A percentile compares a stretch with the other conserved stretches of the same genome.
phyloP scores from a whole-genome alignment of 2,888 invertebrate genomes.

The Acrobasis repandana region DNA sequence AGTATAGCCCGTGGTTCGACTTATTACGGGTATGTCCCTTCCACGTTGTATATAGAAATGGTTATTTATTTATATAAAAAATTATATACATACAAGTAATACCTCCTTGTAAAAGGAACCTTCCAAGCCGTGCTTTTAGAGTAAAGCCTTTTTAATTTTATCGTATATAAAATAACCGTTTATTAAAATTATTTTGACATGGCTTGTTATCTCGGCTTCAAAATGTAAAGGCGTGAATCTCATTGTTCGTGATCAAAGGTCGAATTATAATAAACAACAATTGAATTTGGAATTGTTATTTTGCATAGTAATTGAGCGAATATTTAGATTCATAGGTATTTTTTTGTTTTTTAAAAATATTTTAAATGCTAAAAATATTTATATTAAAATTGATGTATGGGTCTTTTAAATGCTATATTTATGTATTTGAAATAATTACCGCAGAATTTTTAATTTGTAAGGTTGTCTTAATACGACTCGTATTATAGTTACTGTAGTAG shows the following conservation, averaged over 20 bases:
- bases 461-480: too few species aligned
- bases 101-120: too few species aligned
- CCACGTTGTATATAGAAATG: too few species aligned
- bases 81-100: too few species aligned
- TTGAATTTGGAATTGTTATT: slow-evolving; percentile 1
- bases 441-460: too few species aligned
- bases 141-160: slow-evolving; percentile 4
- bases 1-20: too few species aligned
- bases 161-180: neutral
- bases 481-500: too few species aligned
- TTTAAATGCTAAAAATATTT: neutral
- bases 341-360: neutral
- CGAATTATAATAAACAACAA: slow-evolving; percentile 1
- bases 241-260: slow-evolving; percentile 11
- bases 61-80: too few species aligned
- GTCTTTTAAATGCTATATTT: too few species aligned
- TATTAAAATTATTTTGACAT: neutral
- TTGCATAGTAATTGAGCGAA: neutral
- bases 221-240: slow-evolving; percentile 12
- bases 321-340: neutral
- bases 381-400: too few species aligned
- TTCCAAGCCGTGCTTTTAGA: neutral
- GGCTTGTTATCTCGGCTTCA: slow-evolving; percentile 6
- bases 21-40: too few species aligned
- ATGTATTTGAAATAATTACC: too few species aligned